Evolutionary conservation across 2,888 invertebrate species (phyloP).

Genomic region (Cryptosula pallasiana): DNA sequence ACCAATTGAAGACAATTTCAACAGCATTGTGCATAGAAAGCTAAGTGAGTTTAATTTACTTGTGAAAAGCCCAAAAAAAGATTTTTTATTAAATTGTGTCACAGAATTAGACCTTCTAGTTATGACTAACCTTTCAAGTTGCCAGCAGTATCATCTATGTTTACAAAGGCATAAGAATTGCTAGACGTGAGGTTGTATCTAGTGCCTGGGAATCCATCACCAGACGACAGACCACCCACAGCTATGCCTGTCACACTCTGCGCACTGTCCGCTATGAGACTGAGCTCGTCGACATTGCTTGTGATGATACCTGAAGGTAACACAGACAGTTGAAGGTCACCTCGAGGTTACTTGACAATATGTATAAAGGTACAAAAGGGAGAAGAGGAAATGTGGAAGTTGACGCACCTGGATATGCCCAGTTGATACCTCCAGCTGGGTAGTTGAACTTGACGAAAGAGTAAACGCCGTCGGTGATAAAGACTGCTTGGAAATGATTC

Average conservation of each 20-base stretch:
- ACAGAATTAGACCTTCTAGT: no score
- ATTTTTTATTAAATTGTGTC: no score
- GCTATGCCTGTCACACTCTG: not conserved
- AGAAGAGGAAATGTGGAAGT: no score
- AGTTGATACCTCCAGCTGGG: slow-evolving; percentile 26
- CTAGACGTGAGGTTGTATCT: not conserved
- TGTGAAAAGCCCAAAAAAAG: no score
- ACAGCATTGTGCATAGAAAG: no score
- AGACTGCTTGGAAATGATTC: slow-evolving; percentile 29
- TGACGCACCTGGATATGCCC: slow-evolving; percentile 25
- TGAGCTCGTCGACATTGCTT: not conserved
- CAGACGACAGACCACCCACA: not conserved
- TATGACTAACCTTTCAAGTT: not conserved
- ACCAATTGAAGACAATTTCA: no score
- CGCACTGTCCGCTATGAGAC: not conserved
- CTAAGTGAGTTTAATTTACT: no score
- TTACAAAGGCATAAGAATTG: not conserved
- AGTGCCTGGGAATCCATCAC: not conserved
- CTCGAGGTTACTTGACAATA: no score
- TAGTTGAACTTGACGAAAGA: slow-evolving; percentile 27
- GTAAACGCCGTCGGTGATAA: slow-evolving; percentile 26
- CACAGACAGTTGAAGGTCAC: no score
- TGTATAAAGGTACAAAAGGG: no score
- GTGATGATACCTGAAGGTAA: not conserved
- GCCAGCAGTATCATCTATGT: not conserved